Evolutionary conservation across 2,113 vertebrate genomes (phyloP), one percentile per base, ranked within the genome.

Genomic region (Alethe diademata): DNA sequence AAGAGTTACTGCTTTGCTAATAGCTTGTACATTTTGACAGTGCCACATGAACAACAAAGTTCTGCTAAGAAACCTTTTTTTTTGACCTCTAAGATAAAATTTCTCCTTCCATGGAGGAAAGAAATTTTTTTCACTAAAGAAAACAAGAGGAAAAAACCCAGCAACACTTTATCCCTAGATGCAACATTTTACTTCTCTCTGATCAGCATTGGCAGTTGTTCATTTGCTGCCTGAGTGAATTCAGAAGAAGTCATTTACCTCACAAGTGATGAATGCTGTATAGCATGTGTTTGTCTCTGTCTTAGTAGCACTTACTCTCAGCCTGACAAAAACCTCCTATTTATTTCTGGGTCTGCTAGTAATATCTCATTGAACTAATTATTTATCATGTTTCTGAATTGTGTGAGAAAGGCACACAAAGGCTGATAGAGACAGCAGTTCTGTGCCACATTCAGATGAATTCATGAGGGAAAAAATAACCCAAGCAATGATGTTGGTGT

Each of bases 221-320:
- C 97, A 98, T 99, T 99, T 99, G 99, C 98, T 98, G 98, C 98
- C 96, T 97, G 98, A 98, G 94, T 96, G 97, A 98, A 91, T 98
- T 96, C 97, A 95, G 93, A 97, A 97, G 97, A 97, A 97, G 96
- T 97, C 94, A 90, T 98, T 98, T 98, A 98, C 97, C 98, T 98
- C 96, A 92, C 79, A 75, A 92, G 92, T 98, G 98, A 98, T 98
- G 97, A 98, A 98, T 98, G 96, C 95, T 96, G 65, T 92, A 87
- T 90, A 97, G 97, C 92, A 66, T 95, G 82, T 93, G 85, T 88
- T 95, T 96, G 83, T 98, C 96, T 97, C 26, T 93, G 65, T 97
- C 92, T 94, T 83, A 58, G 89, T 87, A 83, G 51, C 83, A 22
- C 97, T 97, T 97, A 93, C 66, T 97, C 88, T 98, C 94, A 97